Conservation (phyloP, 2,888 invertebrate genomes). For the Patella caerulea region DNA sequence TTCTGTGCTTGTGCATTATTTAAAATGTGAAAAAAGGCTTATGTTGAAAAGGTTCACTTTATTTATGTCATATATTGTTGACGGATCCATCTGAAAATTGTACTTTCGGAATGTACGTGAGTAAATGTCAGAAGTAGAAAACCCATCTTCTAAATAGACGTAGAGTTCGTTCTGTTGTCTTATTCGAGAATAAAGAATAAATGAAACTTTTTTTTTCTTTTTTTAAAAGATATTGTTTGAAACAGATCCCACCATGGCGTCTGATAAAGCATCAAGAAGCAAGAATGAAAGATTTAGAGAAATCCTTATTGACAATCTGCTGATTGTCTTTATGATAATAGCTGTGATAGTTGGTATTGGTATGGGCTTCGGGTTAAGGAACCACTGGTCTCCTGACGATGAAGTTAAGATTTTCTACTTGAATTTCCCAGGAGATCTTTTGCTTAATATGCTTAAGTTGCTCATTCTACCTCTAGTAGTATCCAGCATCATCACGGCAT, state of each 20-base stretch:
- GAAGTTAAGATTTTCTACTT: conserved; percentile 76
- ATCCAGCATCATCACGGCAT: conserved; percentile 78
- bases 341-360: conserved; percentile 75
- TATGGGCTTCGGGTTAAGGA: conserved; percentile 74
- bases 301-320: conserved; percentile 69
- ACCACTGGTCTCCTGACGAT: conserved; percentile 77
- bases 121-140: no score
- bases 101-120: no score
- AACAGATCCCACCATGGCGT: not conserved
- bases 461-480: conserved; percentile 79
- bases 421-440: conserved; percentile 79
- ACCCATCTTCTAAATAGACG: no score
- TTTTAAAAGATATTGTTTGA: no score
- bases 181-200: no score
- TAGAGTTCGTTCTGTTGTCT: no score
- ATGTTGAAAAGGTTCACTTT: no score
- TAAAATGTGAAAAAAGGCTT: no score
- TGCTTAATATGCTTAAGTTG: conserved; percentile 80
- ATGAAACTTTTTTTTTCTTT: no score
- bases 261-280: not conserved
- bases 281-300: conserved; percentile 15
- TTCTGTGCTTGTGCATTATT: no score
- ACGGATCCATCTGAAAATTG: no score
- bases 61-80: no score
- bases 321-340: conserved; percentile 76